These are phyloP conservation scores for Odontothrips loti DNA, from an alignment of 2,888 invertebrate species.

Conservation along the genomic window DNA sequence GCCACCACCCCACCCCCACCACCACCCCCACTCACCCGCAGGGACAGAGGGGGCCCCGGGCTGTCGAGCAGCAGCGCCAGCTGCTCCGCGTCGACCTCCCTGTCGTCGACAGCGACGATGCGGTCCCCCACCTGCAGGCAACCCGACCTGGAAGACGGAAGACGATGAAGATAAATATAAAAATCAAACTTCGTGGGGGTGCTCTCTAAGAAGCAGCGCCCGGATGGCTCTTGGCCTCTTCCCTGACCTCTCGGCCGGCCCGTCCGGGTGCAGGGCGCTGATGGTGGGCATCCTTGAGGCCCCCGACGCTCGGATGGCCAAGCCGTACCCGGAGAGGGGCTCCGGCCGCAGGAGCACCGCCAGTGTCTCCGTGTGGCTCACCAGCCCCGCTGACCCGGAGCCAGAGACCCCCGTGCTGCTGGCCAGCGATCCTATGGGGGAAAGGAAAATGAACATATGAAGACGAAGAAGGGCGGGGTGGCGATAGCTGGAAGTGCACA, in stretches of 20 bases:
- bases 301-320: slow-evolving; percentile 51
- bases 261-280: slow-evolving; percentile 50
- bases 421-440: slow-evolving; percentile 37
- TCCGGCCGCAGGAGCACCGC: slow-evolving; percentile 52
- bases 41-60: slow-evolving; percentile 31
- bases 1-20: no score
- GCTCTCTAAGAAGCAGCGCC: background rate
- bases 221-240: no score
- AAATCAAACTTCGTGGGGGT: background rate
- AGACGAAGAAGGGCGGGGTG: background rate
- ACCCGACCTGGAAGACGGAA: slow-evolving; percentile 55
- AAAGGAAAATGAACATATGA: slow-evolving; percentile 8
- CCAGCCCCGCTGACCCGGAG: slow-evolving; percentile 31
- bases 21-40: slow-evolving; percentile 28
- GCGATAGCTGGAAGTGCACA: background rate
- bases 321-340: slow-evolving; percentile 51
- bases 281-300: slow-evolving; percentile 38
- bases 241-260: slow-evolving; percentile 56
- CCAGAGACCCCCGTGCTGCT: background rate
- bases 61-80: slow-evolving; percentile 35
- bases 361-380: slow-evolving; percentile 56
- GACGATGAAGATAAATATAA: background rate
- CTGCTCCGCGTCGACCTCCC: slow-evolving; percentile 45
- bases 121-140: slow-evolving; percentile 77
- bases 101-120: slow-evolving; percentile 78